A percentile compares a stretch with the other conserved stretches of the same genome.
Evolutionary conservation across 30 jellyfish, hydroid and myxozoan species (phyloP).

Genomic region (Catostylus mosaicus): DNA sequence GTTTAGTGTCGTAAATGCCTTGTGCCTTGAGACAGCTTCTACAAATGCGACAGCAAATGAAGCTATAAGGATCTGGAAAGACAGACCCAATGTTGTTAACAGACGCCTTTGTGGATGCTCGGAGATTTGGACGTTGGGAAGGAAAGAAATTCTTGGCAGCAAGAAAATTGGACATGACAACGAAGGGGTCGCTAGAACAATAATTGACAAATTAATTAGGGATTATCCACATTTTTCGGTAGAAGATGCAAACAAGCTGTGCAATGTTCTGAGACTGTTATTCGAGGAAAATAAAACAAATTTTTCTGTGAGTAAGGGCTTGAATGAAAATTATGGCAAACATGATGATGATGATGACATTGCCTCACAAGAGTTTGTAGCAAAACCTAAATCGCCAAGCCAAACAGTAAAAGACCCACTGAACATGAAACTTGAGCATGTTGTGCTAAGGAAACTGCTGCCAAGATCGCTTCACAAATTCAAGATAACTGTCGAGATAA

Average conservation of each 20-base stretch:
- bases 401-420: too few species aligned
- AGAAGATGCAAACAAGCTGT: not conserved
- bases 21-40: constrained; percentile 12
- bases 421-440: not conserved
- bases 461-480: constrained; percentile 73
- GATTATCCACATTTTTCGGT: not conserved
- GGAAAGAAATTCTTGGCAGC: too few species aligned
- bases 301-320: too few species aligned
- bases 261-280: not conserved
- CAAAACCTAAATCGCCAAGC: too few species aligned
- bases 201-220: not conserved
- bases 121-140: constrained; percentile 36
- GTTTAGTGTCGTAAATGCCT: not conserved
- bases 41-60: constrained; percentile 46
- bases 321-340: too few species aligned
- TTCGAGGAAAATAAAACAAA: not conserved
- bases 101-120: constrained; percentile 86
- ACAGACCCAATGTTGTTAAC: constrained; percentile 84
- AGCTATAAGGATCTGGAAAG: constrained; percentile 81
- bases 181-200: too few species aligned
- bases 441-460: constrained; percentile 42
- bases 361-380: too few species aligned
- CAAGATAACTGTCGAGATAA: constrained; percentile 44
- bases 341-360: too few species aligned
- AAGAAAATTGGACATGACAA: too few species aligned